phyloP scores from a whole-genome alignment of 2,888 invertebrate genomes.

The Caenorhabditis becei region DNA sequence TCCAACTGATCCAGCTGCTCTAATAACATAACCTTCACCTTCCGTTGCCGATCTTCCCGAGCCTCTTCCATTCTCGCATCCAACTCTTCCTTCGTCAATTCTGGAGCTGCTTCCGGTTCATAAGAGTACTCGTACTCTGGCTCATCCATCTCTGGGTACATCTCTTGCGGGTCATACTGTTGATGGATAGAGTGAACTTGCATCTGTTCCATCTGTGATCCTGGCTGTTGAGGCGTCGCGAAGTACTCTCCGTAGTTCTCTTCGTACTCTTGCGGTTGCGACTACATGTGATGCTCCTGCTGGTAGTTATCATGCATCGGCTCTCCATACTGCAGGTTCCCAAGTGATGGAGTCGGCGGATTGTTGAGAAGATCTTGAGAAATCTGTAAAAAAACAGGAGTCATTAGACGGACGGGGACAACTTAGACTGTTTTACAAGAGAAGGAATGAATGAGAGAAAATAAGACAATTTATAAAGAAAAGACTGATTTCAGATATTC shows the following conservation, averaged over 20 bases:
- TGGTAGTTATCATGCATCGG: conserved; percentile 22
- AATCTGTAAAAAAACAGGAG: no score
- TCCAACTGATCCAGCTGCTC: conserved; percentile 27
- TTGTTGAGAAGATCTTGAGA: no score
- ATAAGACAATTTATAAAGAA: no score
- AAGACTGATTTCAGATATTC: no score
- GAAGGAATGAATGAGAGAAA: no score
- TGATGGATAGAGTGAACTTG: conserved; percentile 7
- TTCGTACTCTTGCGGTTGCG: conserved; percentile 27
- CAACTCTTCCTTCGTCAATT: neutral
- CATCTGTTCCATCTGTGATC: conserved; percentile 8
- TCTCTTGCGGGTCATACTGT: conserved; percentile 10
- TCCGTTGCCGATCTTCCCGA: neutral
- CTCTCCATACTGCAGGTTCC: conserved; percentile 36
- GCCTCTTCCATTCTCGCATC: conserved; percentile 16
- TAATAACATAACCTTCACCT: conserved; percentile 28
- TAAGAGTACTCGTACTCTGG: neutral
- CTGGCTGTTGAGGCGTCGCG: neutral
- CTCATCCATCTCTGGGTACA: neutral
- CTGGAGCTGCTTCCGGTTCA: neutral
- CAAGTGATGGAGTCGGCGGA: conserved; percentile 34
- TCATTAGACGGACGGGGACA: no score
- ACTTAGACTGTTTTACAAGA: no score
- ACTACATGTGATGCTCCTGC: conserved; percentile 30
- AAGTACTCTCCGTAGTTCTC: conserved; percentile 1